Base-by-base conservation (phyloP, 1,140 invertebrate species). In the Neodiprion lecontei region DNA sequence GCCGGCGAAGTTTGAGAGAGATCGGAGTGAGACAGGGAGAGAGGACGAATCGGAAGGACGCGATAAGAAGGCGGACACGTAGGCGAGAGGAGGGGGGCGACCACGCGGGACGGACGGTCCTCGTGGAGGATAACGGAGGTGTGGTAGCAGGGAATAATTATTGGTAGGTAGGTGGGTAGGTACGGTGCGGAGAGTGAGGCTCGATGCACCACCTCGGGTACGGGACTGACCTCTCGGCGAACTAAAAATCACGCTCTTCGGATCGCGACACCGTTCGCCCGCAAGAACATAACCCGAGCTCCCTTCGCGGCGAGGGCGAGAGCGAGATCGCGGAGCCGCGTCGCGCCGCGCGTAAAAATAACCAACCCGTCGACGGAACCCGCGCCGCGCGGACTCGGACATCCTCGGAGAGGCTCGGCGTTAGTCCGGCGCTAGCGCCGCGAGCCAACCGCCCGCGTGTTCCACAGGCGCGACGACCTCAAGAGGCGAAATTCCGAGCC, bases 361-460 rank as follows among this genome's bases (percentile, higher is more conserved):
- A 53, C 17, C 17, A 21, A 21, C 50, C 50, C 50, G 50, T 11
- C 50, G n/a, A 53, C 50, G 50, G 50, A 53, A 53, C 50, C 50
- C 50, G 50, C n/a, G 50, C 50, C 50, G 50, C 50, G 50, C 50
- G 50, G 50, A 53, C 50, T 53, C 50, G 50, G 50, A 53, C 50
- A n/a, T 53, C 50, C 50, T 53, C 50, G 50, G 50, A 11, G 50
- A 53, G 10, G 50, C 50, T 53, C 50, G 50, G 50, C 50, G 50
- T 14, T 10, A n/a, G n/a, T 53, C 50, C 50, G n/a, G 50, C 50
- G 50, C 10, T 53, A 53, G n/a, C n/a, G 10, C 50, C 50, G 1
- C n/a, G 50, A 53, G 50, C 50, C 17, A 21, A 21, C 17, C 17
- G 17, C 17, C 50, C 10, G 50, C 50, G 50, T 14, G 50, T 11